Base-by-base conservation (phyloP, 2,113 vertebrate genomes). In the Gallinago jamesoni region DNA sequence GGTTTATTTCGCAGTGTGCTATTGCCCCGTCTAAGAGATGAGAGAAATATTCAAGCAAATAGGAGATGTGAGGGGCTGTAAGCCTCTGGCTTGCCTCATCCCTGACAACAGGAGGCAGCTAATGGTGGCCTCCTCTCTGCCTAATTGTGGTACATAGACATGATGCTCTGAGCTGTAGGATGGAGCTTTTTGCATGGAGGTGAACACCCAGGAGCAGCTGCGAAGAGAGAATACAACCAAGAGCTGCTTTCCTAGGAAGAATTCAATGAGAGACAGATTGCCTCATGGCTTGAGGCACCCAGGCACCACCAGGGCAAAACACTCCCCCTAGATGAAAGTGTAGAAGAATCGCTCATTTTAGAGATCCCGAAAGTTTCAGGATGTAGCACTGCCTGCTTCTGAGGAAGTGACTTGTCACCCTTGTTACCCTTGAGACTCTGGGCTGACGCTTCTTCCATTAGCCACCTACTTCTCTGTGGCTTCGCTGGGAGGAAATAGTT, bases 1-100 rank as follows among this genome's bases (percentile, higher is more conserved):
- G 90, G 81, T 93, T 97, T 97, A 94, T 96, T 96, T 94, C 93
- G 92, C 86, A 91, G 60, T 47, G 27, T 25, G 75, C 57, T 89
- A 14, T 79, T 87, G 72, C 84, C 73, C 45, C 1, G 0, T 76
- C 35, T 85, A 77, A 89, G 81, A 70, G 37, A 84, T 16, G 56
- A 81, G 53, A 85, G 75, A 70, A 89, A 63, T 66, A 45, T 23
- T 89, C 43, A 55, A 75, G 70, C 52, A 75, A 93, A 86, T 1
- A 17, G 55, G 70, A 93, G n/a, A 56, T 1, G 0, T n/a, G 57
- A 86, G 10, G 21, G 33, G 17, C 70, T 70, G 70, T 47, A 84
- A 89, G 86, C 39, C 56, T 39, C 59, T 70, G 50, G 28, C 28
- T 47, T 85, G 13, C 48, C 70, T 60, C 55, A 67, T 37, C 31